phyloP scores from a whole-genome alignment of 2,113 vertebrate genomes.

The Platysternon megacephalum region DNA sequence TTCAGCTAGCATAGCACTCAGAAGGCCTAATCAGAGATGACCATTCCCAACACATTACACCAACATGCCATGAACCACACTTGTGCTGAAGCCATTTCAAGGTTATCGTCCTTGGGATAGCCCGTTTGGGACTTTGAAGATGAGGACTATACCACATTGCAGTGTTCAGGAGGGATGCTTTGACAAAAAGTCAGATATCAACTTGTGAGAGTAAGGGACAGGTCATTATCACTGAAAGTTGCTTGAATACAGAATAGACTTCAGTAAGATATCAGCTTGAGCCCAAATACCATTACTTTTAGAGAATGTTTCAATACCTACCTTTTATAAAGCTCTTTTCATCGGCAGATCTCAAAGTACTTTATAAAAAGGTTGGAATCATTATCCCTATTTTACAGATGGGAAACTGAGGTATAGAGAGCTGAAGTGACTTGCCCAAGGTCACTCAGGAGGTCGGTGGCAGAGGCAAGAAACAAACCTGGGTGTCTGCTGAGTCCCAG shows the following conservation, averaged over 20 bases:
- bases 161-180: neutral
- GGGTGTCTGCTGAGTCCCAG: neutral
- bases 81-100: accelerated
- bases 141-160: neutral
- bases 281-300: neutral
- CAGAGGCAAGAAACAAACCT: neutral
- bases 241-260: neutral
- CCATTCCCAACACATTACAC: neutral
- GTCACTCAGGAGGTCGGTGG: neutral
- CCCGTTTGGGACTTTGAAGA: neutral
- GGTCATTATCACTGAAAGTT: neutral
- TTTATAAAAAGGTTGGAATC: neutral
- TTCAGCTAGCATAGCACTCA: neutral
- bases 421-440: neutral
- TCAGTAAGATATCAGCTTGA: neutral
- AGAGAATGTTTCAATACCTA: neutral
- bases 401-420: neutral
- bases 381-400: neutral
- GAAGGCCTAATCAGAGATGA: neutral
- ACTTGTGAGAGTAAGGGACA: neutral
- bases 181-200: neutral
- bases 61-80: accelerated
- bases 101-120: neutral
- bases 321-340: neutral
- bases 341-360: neutral